phyloP scores from a whole-genome alignment of 2,888 invertebrate species.

The Artemia sp. region DNA sequence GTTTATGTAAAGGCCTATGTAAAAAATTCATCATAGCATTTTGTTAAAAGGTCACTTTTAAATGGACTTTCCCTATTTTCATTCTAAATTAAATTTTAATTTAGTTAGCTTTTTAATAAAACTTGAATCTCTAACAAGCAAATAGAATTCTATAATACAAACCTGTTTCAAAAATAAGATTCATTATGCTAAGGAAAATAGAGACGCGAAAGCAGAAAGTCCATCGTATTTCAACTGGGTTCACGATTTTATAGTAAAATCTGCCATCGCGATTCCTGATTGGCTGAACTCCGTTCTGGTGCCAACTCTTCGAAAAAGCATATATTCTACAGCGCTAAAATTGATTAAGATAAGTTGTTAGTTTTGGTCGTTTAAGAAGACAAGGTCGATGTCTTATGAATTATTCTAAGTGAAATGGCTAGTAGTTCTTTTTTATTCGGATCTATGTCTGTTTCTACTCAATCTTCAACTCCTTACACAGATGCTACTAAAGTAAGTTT shows the following conservation, averaged over 20 bases:
- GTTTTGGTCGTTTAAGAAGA: neutral
- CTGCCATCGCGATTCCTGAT: neutral
- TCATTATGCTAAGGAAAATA: too few relatives aligned
- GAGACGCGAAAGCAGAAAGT: too few relatives aligned
- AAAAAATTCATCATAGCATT: too few relatives aligned
- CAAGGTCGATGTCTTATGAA: neutral
- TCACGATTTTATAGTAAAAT: neutral
- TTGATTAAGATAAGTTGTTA: neutral
- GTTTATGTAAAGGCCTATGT: too few relatives aligned
- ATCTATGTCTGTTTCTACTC: slow-evolving; percentile 3
- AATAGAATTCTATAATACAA: too few relatives aligned
- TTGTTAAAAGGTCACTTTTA: too few relatives aligned
- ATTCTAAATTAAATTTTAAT: too few relatives aligned
- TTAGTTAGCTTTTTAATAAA: too few relatives aligned
- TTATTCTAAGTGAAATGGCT: neutral
- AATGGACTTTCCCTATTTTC: too few relatives aligned
- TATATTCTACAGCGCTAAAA: neutral
- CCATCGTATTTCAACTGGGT: neutral
- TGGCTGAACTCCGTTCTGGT: neutral
- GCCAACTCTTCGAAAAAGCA: neutral
- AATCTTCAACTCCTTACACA: slow-evolving; percentile 6
- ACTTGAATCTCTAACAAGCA: too few relatives aligned
- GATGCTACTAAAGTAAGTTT: neutral
- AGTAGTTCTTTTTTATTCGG: neutral
- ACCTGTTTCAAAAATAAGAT: too few relatives aligned